phyloP scores from a whole-genome alignment of 2,888 invertebrate genomes.

The Melanostoma mellinum region DNA sequence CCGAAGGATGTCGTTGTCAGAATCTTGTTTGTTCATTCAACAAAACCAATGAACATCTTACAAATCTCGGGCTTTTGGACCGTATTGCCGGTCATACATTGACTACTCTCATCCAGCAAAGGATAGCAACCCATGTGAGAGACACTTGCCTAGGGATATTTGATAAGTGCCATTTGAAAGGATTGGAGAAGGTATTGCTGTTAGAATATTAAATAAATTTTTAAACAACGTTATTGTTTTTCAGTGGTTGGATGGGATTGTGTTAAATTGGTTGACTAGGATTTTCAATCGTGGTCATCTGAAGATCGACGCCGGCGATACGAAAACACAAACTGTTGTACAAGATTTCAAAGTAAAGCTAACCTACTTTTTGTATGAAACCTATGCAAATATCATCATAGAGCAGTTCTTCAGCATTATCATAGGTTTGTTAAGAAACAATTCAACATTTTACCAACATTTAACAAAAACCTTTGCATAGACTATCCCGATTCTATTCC shows the following conservation, averaged over 20 bases:
- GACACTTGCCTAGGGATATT: slow-evolving; percentile 93
- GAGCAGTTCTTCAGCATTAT: slow-evolving; percentile 97
- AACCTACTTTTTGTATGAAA: slow-evolving; percentile 92
- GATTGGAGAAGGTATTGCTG: slow-evolving; percentile 86
- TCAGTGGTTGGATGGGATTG: slow-evolving; percentile 93
- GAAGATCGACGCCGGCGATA: slow-evolving; percentile 84
- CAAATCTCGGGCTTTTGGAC: slow-evolving; percentile 90
- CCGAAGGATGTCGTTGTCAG: slow-evolving; percentile 85
- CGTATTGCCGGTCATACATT: slow-evolving; percentile 92
- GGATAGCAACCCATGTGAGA: slow-evolving; percentile 92
- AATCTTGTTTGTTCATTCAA: slow-evolving; percentile 85
- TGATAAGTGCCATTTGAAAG: slow-evolving; percentile 90
- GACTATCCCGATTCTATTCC: slow-evolving; percentile 98
- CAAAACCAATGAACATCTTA: slow-evolving; percentile 90
- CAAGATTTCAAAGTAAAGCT: slow-evolving; percentile 89
- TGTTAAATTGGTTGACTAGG: slow-evolving; percentile 92
- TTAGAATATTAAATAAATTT: too few species aligned
- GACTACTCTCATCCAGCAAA: slow-evolving; percentile 91
- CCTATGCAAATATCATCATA: slow-evolving; percentile 93
- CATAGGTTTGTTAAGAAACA: slow-evolving; percentile 84
- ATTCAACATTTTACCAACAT: not conserved
- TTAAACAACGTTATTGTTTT: too few species aligned
- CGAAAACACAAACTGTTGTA: slow-evolving; percentile 84
- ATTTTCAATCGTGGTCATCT: slow-evolving; percentile 89
- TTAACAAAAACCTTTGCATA: slow-evolving; percentile 74